These are phyloP conservation scores for Drosophila paramelanica DNA, from an alignment of 2,888 invertebrate genomes.

Conservation along the genomic window DNA sequence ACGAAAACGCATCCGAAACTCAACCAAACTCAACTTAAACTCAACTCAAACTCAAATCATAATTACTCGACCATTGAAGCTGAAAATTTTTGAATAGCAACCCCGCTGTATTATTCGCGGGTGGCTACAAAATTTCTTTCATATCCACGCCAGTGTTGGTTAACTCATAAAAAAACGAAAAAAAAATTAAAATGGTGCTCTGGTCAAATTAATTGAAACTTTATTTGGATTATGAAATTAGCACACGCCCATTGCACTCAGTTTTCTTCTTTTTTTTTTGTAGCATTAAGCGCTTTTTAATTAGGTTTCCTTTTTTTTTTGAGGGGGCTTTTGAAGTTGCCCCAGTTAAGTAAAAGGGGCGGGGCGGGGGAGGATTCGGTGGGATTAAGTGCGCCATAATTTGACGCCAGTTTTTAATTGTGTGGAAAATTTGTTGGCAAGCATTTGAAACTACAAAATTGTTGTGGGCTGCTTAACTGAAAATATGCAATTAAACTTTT, in stretches of 20 bases:
- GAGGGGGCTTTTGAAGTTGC: slow-evolving; percentile 45
- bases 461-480: slow-evolving; percentile 28
- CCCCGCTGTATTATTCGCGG: slow-evolving; percentile 30
- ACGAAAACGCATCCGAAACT: slow-evolving; percentile 1
- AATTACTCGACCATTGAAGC: slow-evolving; percentile 60
- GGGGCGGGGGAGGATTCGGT: not conserved
- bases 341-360: slow-evolving; percentile 6
- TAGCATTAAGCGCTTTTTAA: slow-evolving; percentile 75
- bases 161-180: slow-evolving; percentile 8
- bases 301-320: slow-evolving; percentile 59
- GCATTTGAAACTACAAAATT: slow-evolving; percentile 45
- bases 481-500: slow-evolving; percentile 66
- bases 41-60: slow-evolving; percentile 43
- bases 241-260: slow-evolving; percentile 64
- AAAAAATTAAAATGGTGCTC: slow-evolving; percentile 46
- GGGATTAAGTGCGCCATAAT: slow-evolving; percentile 57
- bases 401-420: slow-evolving; percentile 71
- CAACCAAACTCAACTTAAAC: slow-evolving; percentile 16
- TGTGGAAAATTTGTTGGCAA: slow-evolving; percentile 66
- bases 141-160: slow-evolving; percentile 11
- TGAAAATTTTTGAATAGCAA: slow-evolving; percentile 46
- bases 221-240: slow-evolving; percentile 81
- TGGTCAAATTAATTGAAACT: slow-evolving; percentile 77
- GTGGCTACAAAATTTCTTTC: slow-evolving; percentile 48
- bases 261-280: slow-evolving; percentile 32